These are phyloP conservation scores for Prionace glauca DNA, from an alignment of 2,797 vertebrate species.

Conservation along the genomic window DNA sequence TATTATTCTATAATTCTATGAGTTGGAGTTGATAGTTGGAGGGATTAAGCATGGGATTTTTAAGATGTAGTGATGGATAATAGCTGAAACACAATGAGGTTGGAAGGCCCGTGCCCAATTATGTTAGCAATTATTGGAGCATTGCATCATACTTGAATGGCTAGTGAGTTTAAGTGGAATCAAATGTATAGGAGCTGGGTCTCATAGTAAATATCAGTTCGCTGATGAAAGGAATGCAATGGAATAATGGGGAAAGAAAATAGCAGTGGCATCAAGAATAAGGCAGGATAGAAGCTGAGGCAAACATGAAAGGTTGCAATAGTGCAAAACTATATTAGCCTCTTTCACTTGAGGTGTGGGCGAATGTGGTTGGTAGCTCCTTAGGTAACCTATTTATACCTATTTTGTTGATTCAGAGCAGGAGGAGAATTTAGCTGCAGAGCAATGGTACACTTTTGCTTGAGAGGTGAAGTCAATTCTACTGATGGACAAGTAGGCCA, in stretches of 20 bases:
- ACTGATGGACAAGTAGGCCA: background rate
- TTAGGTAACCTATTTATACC: background rate
- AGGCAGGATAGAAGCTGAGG: background rate
- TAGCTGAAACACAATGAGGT: background rate
- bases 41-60: background rate
- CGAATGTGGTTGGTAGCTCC: background rate
- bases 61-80: background rate
- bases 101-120: background rate
- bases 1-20: background rate
- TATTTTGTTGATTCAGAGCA: background rate
- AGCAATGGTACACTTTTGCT: background rate
- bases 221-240: background rate
- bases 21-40: too few species aligned
- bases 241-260: background rate
- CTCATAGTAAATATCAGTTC: background rate
- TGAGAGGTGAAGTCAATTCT: background rate
- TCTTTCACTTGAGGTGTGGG: background rate
- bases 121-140: background rate
- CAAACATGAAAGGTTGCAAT: background rate
- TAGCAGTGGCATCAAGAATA: background rate
- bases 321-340: background rate
- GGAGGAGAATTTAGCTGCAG: background rate
- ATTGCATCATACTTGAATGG: background rate
- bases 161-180: background rate
- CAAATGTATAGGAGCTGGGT: background rate